Base-by-base conservation (phyloP, 2,888 invertebrate species). In the Sclerodermus sp. region DNA sequence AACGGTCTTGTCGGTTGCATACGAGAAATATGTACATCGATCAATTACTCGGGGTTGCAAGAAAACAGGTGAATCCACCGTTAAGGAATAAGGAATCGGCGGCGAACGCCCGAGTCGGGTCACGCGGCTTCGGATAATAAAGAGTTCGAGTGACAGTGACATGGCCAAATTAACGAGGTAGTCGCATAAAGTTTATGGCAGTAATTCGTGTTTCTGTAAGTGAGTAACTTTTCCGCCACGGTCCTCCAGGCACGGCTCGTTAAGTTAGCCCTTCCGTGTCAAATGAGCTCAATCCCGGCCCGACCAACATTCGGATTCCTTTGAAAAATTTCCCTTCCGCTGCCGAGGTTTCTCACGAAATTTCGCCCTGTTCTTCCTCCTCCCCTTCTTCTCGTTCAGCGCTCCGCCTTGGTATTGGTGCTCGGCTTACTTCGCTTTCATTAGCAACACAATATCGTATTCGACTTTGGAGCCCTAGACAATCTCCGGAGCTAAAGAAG, bases 51-150 rank as follows among this genome's bases (percentile, higher is more conserved):
- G 4, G 23, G n/a, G 23, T 23, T 5, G 23, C 4, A 23, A 23
- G 23, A 8, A 23, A 23, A 23, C 23, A 23, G 23, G n/a, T n/a
- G n/a, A n/a, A n/a, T n/a, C n/a, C n/a, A n/a, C n/a, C n/a, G n/a
- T n/a, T n/a, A n/a, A n/a, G n/a, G n/a, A n/a, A n/a, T n/a, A n/a
- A n/a, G n/a, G n/a, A n/a, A n/a, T n/a, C n/a, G n/a, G n/a, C n/a
- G n/a, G n/a, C n/a, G n/a, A n/a, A n/a, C n/a, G n/a, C n/a, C n/a
- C n/a, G n/a, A n/a, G n/a, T n/a, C n/a, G n/a, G n/a, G n/a, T n/a
- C n/a, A n/a, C n/a, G n/a, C n/a, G n/a, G n/a, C n/a, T n/a, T n/a
- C 37, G 53, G 51, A 50, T 60, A 57, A 61, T 58, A 53, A 47
- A 53, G 51, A 47, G 49, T 47, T 51, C 41, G 52, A 57, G 42